Evolutionary conservation across 2,888 invertebrate species (phyloP).

Genomic region (Lottia scabra): DNA sequence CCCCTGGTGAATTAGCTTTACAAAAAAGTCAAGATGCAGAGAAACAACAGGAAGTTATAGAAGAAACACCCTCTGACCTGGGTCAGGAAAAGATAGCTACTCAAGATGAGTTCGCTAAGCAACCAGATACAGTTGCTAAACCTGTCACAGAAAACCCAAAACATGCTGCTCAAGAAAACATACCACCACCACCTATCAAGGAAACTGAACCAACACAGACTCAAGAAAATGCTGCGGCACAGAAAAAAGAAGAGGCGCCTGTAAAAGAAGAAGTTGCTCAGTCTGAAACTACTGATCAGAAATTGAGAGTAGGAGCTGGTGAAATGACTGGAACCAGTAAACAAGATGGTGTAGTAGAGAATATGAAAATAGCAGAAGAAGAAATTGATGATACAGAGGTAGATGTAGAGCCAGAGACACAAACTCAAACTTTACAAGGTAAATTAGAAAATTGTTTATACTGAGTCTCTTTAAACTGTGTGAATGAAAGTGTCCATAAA

Average conservation of each 20-base stretch:
- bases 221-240: not conserved
- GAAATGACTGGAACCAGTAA: too few relatives aligned
- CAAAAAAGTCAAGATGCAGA: not conserved
- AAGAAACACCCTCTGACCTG: not conserved
- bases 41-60: not conserved
- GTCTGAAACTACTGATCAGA: slow-evolving; percentile 24
- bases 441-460: too few relatives aligned
- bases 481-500: too few relatives aligned
- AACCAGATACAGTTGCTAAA: not conserved
- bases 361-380: slow-evolving; percentile 11
- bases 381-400: slow-evolving; percentile 12
- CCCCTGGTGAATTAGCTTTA: not conserved
- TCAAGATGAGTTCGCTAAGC: not conserved
- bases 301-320: not conserved
- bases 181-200: not conserved
- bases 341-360: not conserved
- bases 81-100: not conserved
- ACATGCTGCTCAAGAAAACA: not conserved
- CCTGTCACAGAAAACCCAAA: not conserved
- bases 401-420: not conserved
- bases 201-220: not conserved
- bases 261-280: slow-evolving; percentile 21
- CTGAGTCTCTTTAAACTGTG: too few relatives aligned
- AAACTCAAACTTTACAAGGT: not conserved
- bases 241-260: slow-evolving; percentile 5